phyloP scores from a whole-genome alignment of 2,113 vertebrate genomes.

The Meriones unguiculatus region DNA sequence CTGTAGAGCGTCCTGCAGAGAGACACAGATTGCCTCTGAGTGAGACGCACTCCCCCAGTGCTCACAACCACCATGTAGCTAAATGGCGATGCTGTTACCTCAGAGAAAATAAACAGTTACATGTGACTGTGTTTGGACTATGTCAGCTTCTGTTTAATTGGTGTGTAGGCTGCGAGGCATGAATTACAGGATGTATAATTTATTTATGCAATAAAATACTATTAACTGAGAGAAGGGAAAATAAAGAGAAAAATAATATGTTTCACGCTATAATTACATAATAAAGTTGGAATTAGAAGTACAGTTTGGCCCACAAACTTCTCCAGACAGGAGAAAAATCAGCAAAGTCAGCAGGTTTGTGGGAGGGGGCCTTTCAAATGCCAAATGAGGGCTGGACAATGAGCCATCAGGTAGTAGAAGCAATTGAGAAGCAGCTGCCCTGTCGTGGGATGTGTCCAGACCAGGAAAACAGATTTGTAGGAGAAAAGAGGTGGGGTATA shows the following conservation, averaged over 20 bases:
- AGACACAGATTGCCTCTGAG: neutral
- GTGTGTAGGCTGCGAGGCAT: slow-evolving; percentile 49
- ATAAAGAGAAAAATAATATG: slow-evolving; percentile 38
- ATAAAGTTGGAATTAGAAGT: slow-evolving; percentile 46
- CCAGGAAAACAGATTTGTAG: no score
- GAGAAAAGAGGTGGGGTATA: no score
- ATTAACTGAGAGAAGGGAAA: slow-evolving; percentile 56
- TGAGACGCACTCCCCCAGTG: neutral
- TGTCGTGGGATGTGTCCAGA: neutral
- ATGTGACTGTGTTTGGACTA: neutral
- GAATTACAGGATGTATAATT: slow-evolving; percentile 40
- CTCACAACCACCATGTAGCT: neutral
- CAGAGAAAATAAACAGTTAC: slow-evolving; percentile 17
- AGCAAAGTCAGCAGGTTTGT: neutral
- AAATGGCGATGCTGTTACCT: neutral
- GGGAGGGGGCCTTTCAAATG: neutral
- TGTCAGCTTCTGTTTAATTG: slow-evolving; percentile 45
- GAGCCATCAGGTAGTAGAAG: no score
- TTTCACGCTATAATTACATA: slow-evolving; percentile 20
- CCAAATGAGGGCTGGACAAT: fast-evolving
- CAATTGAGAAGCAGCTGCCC: neutral
- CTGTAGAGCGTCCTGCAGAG: neutral
- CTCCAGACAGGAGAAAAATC: neutral
- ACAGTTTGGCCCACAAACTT: fast-evolving
- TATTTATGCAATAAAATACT: slow-evolving; percentile 66